Conservation (phyloP, 1,140 invertebrate genomes). For the Cataglyphis hispanica region DNA sequence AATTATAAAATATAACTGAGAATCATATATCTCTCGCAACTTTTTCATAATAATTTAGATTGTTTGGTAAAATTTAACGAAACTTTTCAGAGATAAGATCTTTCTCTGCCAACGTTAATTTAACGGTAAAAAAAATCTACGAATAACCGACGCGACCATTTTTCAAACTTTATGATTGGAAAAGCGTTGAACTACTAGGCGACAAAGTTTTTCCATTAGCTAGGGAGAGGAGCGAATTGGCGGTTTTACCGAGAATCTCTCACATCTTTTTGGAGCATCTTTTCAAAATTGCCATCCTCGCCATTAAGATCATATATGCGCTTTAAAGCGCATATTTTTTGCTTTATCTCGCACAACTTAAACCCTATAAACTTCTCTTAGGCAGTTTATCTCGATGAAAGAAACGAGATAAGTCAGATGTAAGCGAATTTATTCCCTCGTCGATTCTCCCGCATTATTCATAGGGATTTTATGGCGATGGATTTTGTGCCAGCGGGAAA, state of each 20-base stretch:
- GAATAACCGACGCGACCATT: constrained; percentile 45
- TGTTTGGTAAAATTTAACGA: background rate
- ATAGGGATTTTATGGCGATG: constrained; percentile 8
- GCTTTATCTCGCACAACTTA: constrained; percentile 32
- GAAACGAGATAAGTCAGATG: constrained; percentile 40
- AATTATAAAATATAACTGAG: background rate
- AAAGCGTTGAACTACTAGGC: constrained; percentile 69
- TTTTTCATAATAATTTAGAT: background rate
- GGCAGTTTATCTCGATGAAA: constrained; percentile 31
- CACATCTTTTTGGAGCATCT: constrained; percentile 34
- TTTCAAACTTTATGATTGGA: constrained; percentile 75
- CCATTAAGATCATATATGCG: constrained; percentile 70
- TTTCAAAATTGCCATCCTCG: constrained; percentile 59
- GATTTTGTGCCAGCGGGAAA: background rate
- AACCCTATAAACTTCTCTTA: constrained; percentile 31
- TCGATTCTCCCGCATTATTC: constrained; percentile 15
- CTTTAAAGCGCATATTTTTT: constrained; percentile 30
- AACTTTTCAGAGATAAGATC: background rate
- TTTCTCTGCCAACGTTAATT: background rate
- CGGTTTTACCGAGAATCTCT: constrained; percentile 27
- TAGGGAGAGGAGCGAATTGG: constrained; percentile 29
- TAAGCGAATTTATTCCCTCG: constrained; percentile 52
- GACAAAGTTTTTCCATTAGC: constrained; percentile 76
- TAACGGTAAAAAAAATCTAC: constrained; percentile 26
- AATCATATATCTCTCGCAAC: background rate